Percentiles rank a stretch among this genome's conserved stretches.
These are phyloP conservation scores for Turnix velox DNA, from an alignment of 2,113 vertebrate species.

Conservation along the genomic window DNA sequence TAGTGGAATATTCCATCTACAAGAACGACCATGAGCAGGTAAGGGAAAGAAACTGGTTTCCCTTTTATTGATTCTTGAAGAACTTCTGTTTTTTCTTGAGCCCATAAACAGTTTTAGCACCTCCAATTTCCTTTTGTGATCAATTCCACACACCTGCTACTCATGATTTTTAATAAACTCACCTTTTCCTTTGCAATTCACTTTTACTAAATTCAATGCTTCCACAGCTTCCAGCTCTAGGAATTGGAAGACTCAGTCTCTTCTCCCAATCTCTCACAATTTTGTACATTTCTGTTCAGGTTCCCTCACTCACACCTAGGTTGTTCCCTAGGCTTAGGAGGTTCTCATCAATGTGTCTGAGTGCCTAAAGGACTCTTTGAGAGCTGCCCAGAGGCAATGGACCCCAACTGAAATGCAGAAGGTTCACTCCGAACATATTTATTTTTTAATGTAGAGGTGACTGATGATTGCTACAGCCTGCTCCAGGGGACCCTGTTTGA, in stretches of 20 bases:
- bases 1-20: background rate
- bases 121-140: background rate
- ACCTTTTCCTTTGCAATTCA: background rate
- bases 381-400: accelerated
- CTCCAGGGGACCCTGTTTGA: background rate
- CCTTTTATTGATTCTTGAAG: background rate
- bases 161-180: background rate
- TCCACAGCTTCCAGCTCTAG: background rate
- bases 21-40: background rate
- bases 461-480: background rate
- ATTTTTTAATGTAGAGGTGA: background rate
- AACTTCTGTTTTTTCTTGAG: background rate
- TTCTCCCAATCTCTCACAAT: background rate
- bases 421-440: background rate
- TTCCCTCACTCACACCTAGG: background rate
- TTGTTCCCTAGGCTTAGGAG: background rate
- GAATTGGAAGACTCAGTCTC: background rate
- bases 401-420: background rate
- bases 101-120: background rate
- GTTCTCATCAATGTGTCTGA: background rate
- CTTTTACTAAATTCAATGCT: background rate
- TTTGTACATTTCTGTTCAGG: background rate
- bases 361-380: background rate
- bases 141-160: background rate
- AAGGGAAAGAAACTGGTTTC: background rate